Conservation (phyloP, 2,797 vertebrate species). For the Morelia viridis region DNA sequence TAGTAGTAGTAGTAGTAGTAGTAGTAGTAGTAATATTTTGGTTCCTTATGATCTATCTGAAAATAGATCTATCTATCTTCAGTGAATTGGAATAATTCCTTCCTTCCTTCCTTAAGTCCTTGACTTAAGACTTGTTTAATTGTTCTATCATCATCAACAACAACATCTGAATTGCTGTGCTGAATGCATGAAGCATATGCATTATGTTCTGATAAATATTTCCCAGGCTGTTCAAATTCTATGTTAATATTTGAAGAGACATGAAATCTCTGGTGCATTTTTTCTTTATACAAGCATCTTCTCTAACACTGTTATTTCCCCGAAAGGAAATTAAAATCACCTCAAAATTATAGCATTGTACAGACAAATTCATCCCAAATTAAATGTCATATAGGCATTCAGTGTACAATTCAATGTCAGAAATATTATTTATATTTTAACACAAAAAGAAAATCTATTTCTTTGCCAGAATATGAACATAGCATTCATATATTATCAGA, state of each 20-base stretch:
- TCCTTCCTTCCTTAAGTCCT: neutral
- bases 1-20: too few relatives aligned
- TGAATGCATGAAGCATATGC: neutral
- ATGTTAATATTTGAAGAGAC: neutral
- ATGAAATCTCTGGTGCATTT: neutral
- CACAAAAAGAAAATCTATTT: neutral
- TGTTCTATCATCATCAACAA: neutral
- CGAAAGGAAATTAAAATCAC: conserved; percentile 26
- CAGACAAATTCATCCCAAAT: conserved; percentile 15
- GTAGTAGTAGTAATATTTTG: too few relatives aligned
- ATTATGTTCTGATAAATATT: neutral
- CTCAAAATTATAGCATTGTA: conserved; percentile 32
- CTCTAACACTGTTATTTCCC: neutral
- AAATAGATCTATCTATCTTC: too few relatives aligned
- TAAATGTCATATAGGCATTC: conserved; percentile 42
- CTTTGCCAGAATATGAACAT: neutral
- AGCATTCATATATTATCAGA: neutral
- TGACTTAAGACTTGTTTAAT: neutral
- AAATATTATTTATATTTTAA: conserved; percentile 19
- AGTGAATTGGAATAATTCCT: neutral
- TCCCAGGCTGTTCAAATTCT: neutral
- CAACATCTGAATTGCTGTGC: neutral
- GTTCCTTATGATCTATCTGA: too few relatives aligned
- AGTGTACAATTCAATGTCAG: conserved; percentile 38
- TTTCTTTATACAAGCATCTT: conserved; percentile 8